These are phyloP conservation scores for Lampropteryx suffumata DNA, from an alignment of 2,888 invertebrate genomes.

Conservation along the genomic window DNA sequence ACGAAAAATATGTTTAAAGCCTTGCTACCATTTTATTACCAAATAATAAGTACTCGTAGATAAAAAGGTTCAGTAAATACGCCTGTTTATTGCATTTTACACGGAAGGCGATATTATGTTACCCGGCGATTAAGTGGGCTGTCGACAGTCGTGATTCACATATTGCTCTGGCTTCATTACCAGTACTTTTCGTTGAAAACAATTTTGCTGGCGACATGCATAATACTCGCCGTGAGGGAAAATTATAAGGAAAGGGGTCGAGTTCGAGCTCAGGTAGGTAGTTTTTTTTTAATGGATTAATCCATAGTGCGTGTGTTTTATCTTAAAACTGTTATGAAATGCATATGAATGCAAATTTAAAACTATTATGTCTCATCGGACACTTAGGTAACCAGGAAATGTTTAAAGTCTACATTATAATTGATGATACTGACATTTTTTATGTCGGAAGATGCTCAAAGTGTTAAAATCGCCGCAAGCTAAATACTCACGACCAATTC, in stretches of 20 bases:
- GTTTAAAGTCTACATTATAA: conserved; percentile 38
- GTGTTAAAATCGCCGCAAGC: conserved; percentile 30
- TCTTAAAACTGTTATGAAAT: conserved; percentile 3
- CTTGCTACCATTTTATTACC: conserved; percentile 43
- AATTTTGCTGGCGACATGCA: conserved; percentile 20
- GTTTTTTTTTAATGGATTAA: not conserved
- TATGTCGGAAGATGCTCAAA: conserved; percentile 31
- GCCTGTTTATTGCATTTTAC: conserved; percentile 43
- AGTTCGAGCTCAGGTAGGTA: conserved; percentile 13
- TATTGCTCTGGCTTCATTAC: conserved; percentile 50
- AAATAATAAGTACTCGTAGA: conserved; percentile 37
- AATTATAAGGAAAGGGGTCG: conserved; percentile 19
- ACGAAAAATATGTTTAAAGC: conserved; percentile 33
- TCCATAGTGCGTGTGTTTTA: too few species aligned
- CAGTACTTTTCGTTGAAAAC: conserved; percentile 39
- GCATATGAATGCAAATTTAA: conserved; percentile 2
- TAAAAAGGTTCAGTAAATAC: conserved; percentile 40
- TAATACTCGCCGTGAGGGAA: conserved; percentile 9
- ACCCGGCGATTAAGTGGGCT: conserved; percentile 57
- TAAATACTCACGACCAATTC: conserved; percentile 20
- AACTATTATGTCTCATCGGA: conserved; percentile 2
- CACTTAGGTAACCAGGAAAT: conserved; percentile 38
- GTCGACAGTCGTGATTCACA: conserved; percentile 60
- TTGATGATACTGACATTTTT: conserved; percentile 38
- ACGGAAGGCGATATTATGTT: conserved; percentile 59